Evolutionary conservation across 2,888 invertebrate species (phyloP), one percentile per base, ranked within the genome.

Genomic region (Rugalucina vietnamica): DNA sequence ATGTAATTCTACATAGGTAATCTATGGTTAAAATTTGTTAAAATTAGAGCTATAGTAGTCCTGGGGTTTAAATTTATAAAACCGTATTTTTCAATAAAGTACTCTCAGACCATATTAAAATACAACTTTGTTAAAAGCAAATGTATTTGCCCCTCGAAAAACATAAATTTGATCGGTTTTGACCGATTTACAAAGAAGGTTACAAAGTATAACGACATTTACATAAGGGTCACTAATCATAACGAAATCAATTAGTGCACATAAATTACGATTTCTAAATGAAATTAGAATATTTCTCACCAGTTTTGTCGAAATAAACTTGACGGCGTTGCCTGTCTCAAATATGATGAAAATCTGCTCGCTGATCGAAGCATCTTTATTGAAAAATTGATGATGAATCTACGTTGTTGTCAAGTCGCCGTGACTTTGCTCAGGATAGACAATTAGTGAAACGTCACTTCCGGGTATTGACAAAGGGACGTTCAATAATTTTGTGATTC

Each of bases 331-430:
- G 39, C 43, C 24, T 73, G 65, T 34, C 50, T 81, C 32, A 83
- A 34, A 29, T 74, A 43, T 27, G 81, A 72, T 21, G 86, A 76
- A 36, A 81, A n/a, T 79, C 74, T 78, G 10, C 69, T n/a, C 34
- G 49, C 57, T 29, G 76, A 77, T 71, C 87, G 82, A 49, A 82
- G 76, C 87, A 87, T 87, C 37, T 76, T 83, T 36, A 49, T 43
- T 39, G 1, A 43, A 57, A 69, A 65, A 60, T 29, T 8, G 21
- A 4, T 4, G 54, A 8, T 14, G 18, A 29, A 27, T n/a, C 24
- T 5, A 54, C 39, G 36, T 60, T 18, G 29, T 24, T 37, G 39
- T 21, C 21, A n/a, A 14, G 14, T 32, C 36, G 36, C 34, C 37
- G 70, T 50, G 78, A 34, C 78, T 70, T 29, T 21, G 14, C 50